Conservation (phyloP, 2,113 vertebrate genomes). For the Hemiscyllium ocellatum region DNA sequence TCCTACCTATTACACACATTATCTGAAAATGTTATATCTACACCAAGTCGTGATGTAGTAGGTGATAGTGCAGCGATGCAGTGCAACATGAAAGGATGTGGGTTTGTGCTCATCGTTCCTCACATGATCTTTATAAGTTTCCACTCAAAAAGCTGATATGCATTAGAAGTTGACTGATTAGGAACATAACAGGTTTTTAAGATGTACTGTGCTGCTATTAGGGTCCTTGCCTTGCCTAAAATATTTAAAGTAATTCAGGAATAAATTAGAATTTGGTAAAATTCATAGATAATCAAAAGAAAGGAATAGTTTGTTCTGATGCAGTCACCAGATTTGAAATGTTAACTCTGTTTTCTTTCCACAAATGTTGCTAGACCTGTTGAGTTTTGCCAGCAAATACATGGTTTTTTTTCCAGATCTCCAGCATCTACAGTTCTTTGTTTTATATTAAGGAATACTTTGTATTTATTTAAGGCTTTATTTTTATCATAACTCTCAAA, state of each 20-base stretch:
- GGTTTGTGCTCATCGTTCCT: not conserved
- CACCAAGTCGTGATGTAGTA: not conserved
- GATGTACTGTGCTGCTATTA: not conserved
- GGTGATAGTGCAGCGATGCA: not conserved
- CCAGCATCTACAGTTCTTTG: no score
- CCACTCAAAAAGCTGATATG: not conserved
- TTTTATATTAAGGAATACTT: not conserved
- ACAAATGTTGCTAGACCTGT: no score
- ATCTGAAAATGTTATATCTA: not conserved
- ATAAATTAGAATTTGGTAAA: not conserved
- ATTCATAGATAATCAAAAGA: not conserved
- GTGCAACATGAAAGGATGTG: constrained; percentile 26
- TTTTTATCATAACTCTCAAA: not conserved
- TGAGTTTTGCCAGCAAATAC: no score
- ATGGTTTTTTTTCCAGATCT: no score
- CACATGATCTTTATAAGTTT: not conserved
- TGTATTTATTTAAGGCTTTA: not conserved
- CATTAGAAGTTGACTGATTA: not conserved
- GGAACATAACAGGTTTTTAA: not conserved
- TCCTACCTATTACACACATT: not conserved
- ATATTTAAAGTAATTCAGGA: not conserved
- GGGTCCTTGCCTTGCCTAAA: not conserved
- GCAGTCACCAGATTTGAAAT: no score
- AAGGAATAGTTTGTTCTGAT: not conserved
- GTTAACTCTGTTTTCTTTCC: no score